Evolutionary conservation across 2,888 invertebrate genomes (phyloP), one percentile per base, ranked within the genome.

Genomic region (Gibbula magus): DNA sequence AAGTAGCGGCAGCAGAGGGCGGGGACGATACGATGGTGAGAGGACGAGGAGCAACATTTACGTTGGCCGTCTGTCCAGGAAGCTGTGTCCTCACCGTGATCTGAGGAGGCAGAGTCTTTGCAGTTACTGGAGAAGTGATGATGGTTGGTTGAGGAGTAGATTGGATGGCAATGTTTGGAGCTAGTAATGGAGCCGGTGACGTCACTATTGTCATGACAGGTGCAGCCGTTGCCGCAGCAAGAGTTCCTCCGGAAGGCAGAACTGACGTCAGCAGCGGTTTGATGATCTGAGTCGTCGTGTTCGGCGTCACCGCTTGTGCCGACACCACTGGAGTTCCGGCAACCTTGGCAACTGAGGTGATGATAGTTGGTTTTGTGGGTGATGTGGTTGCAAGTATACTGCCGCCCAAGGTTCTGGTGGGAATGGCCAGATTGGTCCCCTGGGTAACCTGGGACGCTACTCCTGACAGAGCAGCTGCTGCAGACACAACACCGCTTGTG

Each of bases 1-100:
- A 56, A 32, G 56, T 51, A 29, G 82, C 80, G 54, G 77, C 75
- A 67, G 70, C 79, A 13, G 83, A 70, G 1, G 82, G 25, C 0
- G 84, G 79, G 13, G 75, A 79, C 5, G 79, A 80, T 10, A 83
- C 78, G 16, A 74, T 61, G n/a, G 79, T 51, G 32, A 70, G 73
- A 22, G 77, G 75, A 8, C 53, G 53, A 54, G 78, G 77, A 5
- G 56, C 35, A 18, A 75, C 52, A 7, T 61, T n/a, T 18, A 54
- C 29, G 35, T 77, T 78, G 22, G 61, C n/a, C 18, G 73, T n/a
- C 77, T 82, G 79, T 66, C 67, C 45, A 0, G 52, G 25, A 7
- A n/a, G 67, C 45, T 77, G 77, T 45, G 66, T 22, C 35, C 75
- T 22, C 29, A 75, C 32, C 13, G 32, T 75, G n/a, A 75, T 32